Evolutionary conservation across 2,888 invertebrate genomes (phyloP).

Genomic region (Galeruca laticollis): DNA sequence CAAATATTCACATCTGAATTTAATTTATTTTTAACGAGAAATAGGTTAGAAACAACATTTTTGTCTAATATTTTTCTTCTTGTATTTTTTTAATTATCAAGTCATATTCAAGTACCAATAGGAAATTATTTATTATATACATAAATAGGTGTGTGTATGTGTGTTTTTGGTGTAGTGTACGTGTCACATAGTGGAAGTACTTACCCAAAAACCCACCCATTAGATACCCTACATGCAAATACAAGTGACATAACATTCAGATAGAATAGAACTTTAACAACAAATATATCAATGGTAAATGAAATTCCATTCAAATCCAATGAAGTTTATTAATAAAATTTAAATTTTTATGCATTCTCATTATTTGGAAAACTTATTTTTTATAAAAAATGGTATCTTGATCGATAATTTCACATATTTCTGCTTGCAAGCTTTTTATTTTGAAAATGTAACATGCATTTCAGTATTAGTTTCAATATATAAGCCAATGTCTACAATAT

Average conservation of each 20-base stretch:
- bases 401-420: not conserved
- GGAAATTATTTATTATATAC: constrained; percentile 33
- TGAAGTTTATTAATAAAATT: constrained; percentile 2
- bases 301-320: too few species aligned
- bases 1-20: too few species aligned
- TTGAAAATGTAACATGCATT: not conserved
- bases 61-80: not conserved
- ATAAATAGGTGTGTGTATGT: constrained; percentile 40
- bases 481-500: not conserved
- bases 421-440: not conserved
- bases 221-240: constrained; percentile 37
- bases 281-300: constrained; percentile 5
- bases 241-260: not conserved
- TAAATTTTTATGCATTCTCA: constrained; percentile 30
- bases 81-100: not conserved
- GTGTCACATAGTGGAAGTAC: constrained; percentile 44
- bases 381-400: too few species aligned
- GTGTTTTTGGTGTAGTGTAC: constrained; percentile 44
- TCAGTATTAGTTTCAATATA: not conserved
- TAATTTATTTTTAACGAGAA: too few species aligned
- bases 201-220: constrained; percentile 44
- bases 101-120: constrained; percentile 31
- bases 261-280: not conserved
- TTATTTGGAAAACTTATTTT: constrained; percentile 40
- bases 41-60: not conserved